These are phyloP conservation scores for Pseudorectes ferrugineus DNA, from an alignment of 2,113 vertebrate species.

Conservation along the genomic window DNA sequence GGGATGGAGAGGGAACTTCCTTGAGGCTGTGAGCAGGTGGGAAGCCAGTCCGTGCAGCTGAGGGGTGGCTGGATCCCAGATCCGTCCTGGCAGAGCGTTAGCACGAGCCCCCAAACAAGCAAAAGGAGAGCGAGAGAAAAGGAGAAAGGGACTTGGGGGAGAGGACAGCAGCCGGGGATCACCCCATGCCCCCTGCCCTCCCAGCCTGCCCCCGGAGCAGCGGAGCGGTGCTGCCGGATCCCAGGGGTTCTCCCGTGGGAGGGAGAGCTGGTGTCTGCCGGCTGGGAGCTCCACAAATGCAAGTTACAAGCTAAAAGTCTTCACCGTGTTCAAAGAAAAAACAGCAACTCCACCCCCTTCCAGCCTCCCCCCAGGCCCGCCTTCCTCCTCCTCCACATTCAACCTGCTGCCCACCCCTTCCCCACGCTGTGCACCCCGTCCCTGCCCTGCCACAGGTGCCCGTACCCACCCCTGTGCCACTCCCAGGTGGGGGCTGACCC, in stretches of 20 bases:
- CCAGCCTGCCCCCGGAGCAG: neutral
- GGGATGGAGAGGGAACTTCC: neutral
- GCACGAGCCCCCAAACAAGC: neutral
- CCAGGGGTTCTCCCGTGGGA: fast-evolving
- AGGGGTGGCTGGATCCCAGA: neutral
- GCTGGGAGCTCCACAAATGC: slow-evolving; percentile 45
- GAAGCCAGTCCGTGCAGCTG: neutral
- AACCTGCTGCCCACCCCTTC: slow-evolving; percentile 5
- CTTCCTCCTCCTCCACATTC: neutral
- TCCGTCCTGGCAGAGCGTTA: neutral
- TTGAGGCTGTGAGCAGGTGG: neutral
- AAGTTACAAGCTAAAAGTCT: slow-evolving; percentile 56
- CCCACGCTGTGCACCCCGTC: neutral
- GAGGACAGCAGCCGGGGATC: neutral
- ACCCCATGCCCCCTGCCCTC: neutral
- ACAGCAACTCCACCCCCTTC: slow-evolving; percentile 54
- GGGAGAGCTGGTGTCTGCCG: neutral
- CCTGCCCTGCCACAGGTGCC: neutral
- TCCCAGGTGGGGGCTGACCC: neutral
- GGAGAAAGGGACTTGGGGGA: neutral
- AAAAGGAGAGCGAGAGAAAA: neutral
- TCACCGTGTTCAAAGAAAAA: slow-evolving; percentile 29
- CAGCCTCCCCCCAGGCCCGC: slow-evolving; percentile 35
- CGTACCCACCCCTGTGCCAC: neutral
- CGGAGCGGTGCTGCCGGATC: fast-evolving